Base-by-base conservation (phyloP, 1,140 invertebrate species). In the Leptinotarsa texana region DNA sequence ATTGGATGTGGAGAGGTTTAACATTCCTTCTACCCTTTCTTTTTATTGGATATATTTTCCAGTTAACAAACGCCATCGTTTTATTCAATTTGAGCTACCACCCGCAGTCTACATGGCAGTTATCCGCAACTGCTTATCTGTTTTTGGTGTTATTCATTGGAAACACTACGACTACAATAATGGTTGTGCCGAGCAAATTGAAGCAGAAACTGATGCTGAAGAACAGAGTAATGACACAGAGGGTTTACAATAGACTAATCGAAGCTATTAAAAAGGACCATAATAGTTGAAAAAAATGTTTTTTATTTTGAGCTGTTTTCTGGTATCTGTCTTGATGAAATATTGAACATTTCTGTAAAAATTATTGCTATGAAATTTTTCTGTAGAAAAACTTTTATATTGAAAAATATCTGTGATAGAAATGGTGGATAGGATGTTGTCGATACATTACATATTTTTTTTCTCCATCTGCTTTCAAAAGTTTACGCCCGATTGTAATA, bases 1-100 rank as follows among this genome's bases (percentile, higher is more conserved):
- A 95, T 0, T 99, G 98, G 97, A 99, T 99, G 98, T 99, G 97
- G 96, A 92, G 95, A 75, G 98, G 98, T 1, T 87, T 99, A 13
- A 94, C 94, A 5, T 99, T 99, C 84, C 88, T 99, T 0, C 84
- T 99, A 63, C 98, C 98, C n/a, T 99, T 99, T 86, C 89, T 99
- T 0, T 96, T 98, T 82, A 86, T 93, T 74, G 97, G 96, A 5
- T 99, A 99, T 85, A 88, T 94, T 48, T 98, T 96, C 87, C 96
- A 99, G 84, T 86, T 98, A 5, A 98, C 98, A 86, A 98, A 98
- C 84, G 94, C 96, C 1, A 97, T 96, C 82, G 90, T 90, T 8
- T 87, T 98, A 3, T 96, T 93, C 80, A 86, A 92, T 62, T 87
- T 99, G 42, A 90, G 90, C 77, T 90, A 87, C 65, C 89, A 93